Evolutionary conservation across 2,113 vertebrate species (phyloP).

Genomic region (Emydocephalus ijimae): DNA sequence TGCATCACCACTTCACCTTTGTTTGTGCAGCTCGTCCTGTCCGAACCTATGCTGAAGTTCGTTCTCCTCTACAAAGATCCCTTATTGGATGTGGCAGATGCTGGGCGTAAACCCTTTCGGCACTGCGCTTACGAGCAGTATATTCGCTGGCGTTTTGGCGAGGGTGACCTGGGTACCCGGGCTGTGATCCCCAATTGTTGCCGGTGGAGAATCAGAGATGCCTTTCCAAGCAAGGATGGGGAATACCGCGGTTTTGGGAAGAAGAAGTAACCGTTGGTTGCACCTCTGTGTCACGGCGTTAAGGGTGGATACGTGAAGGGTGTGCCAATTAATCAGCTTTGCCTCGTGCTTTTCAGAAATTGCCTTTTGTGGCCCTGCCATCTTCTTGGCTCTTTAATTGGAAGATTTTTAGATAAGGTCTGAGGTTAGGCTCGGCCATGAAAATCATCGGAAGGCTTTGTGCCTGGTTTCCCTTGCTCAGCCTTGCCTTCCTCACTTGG

Average conservation of each 20-base stretch:
- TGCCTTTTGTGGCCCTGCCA: background rate
- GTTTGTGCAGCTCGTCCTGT: constrained; percentile 71
- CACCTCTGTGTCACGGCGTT: no score
- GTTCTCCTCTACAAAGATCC: constrained; percentile 74
- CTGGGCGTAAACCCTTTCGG: constrained; percentile 44
- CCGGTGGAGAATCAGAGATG: constrained; percentile 66
- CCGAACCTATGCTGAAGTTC: constrained; percentile 60
- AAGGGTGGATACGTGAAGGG: background rate
- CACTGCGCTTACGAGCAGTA: constrained; percentile 75
- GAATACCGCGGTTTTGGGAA: constrained; percentile 62
- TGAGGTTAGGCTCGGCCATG: background rate
- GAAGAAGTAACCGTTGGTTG: no score
- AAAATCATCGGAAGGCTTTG: background rate
- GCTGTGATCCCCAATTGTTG: constrained; percentile 79
- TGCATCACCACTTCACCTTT: constrained; percentile 66
- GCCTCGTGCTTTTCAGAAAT: background rate
- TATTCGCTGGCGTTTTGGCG: constrained; percentile 75
- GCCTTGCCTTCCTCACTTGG: background rate
- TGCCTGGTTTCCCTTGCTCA: no score
- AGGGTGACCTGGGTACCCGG: constrained; percentile 50
- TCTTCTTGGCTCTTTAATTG: background rate
- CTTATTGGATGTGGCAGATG: constrained; percentile 37
- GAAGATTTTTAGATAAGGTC: background rate
- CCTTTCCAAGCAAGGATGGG: constrained; percentile 65
- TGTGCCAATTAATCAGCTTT: background rate